Evolutionary conservation across 1,140 invertebrate genomes (phyloP).

Genomic region (Sitophilus oryzae): DNA sequence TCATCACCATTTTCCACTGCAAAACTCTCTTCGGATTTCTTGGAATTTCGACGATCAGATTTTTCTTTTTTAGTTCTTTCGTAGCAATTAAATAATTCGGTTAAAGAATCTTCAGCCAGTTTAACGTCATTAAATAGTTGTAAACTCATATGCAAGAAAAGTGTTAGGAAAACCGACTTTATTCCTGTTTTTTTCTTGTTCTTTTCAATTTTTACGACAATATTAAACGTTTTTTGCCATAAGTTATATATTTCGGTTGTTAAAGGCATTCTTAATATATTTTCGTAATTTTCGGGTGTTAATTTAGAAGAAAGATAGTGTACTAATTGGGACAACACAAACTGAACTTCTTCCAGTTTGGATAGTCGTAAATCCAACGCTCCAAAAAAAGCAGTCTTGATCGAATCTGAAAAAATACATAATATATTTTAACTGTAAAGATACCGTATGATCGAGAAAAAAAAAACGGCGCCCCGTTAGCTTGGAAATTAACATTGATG

Average conservation of each 20-base stretch:
- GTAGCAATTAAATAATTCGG: constrained; percentile 64
- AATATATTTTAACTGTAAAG: too few species aligned
- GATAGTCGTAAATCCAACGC: constrained; percentile 57
- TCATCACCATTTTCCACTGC: constrained; percentile 46
- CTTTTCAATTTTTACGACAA: constrained; percentile 45
- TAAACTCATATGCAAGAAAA: constrained; percentile 64
- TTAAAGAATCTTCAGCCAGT: constrained; percentile 58
- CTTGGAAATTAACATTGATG: too few species aligned
- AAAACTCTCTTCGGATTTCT: constrained; percentile 41
- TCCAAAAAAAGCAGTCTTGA: constrained; percentile 57
- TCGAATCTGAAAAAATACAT: constrained; percentile 42
- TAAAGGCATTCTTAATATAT: constrained; percentile 46
- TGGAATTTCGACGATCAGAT: too few species aligned
- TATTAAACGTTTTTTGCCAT: constrained; percentile 55
- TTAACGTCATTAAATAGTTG: constrained; percentile 64
- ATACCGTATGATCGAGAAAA: too few species aligned
- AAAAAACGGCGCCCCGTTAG: too few species aligned
- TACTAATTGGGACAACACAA: constrained; percentile 51
- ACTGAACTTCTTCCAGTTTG: constrained; percentile 54
- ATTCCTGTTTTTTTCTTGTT: constrained; percentile 38
- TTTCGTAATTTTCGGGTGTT: constrained; percentile 37
- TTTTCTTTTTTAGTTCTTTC: constrained; percentile 52
- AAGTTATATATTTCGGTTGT: constrained; percentile 49
- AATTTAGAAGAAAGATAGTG: constrained; percentile 49
- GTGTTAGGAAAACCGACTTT: constrained; percentile 54